Percentiles rank a stretch among this genome's conserved stretches.
Conservation (phyloP, 2,888 invertebrate species). For the Dusona sp. region DNA sequence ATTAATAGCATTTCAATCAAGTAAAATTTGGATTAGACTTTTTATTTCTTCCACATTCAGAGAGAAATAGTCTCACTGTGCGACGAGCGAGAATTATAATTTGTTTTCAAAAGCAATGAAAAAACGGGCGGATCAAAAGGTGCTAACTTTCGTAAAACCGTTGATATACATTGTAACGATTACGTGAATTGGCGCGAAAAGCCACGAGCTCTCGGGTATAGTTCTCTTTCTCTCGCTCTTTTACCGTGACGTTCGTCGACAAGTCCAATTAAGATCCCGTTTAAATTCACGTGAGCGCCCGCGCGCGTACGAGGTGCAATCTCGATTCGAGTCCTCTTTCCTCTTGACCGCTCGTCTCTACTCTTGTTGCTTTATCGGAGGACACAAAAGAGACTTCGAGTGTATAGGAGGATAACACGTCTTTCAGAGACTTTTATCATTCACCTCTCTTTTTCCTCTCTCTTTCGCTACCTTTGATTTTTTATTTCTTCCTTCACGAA, state of each 20-base stretch:
- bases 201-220: slow-evolving; percentile 25
- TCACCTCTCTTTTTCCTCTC: slow-evolving; percentile 21
- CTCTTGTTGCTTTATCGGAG: slow-evolving; percentile 27
- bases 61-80: neutral
- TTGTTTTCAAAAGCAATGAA: neutral
- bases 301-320: slow-evolving; percentile 61
- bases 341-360: slow-evolving; percentile 21
- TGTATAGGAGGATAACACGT: slow-evolving; percentile 32
- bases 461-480: neutral
- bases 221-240: slow-evolving; percentile 27
- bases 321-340: slow-evolving; percentile 49
- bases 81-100: neutral
- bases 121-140: neutral
- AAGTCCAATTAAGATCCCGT: slow-evolving; percentile 69
- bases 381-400: slow-evolving; percentile 35
- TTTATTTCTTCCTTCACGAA: slow-evolving; percentile 20
- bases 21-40: no score
- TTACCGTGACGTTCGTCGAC: slow-evolving; percentile 62
- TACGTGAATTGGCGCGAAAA: neutral
- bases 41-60: no score
- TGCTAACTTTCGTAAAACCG: slow-evolving; percentile 12
- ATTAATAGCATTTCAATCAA: neutral
- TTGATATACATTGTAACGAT: neutral
- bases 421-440: slow-evolving; percentile 26
- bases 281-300: slow-evolving; percentile 64